Conservation (phyloP, 2,113 vertebrate genomes). For the Eulemur macaco region DNA sequence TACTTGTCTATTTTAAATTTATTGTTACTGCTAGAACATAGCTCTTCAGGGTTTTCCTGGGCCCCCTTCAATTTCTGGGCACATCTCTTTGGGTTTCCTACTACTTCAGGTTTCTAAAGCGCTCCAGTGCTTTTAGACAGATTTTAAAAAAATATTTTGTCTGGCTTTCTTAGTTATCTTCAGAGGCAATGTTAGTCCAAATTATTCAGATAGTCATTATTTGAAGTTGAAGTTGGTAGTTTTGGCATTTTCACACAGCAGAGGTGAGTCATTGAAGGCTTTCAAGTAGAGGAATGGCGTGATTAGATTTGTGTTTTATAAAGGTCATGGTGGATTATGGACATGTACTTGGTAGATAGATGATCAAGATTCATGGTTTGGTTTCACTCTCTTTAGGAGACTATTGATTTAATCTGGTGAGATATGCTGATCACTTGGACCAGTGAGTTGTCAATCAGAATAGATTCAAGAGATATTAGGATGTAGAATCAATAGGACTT, state of each 20-base stretch:
- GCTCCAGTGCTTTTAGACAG: neutral
- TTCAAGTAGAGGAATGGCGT: neutral
- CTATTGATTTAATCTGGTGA: neutral
- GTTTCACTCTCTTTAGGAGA: neutral
- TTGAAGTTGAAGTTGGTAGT: neutral
- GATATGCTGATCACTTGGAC: neutral
- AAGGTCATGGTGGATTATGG: neutral
- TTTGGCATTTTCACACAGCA: neutral
- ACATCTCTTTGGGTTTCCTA: neutral
- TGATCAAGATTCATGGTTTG: neutral
- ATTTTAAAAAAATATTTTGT: neutral
- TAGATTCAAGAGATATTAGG: neutral
- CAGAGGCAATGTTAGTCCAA: neutral
- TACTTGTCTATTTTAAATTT: neutral
- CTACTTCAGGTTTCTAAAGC: neutral
- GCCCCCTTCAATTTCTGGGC: neutral
- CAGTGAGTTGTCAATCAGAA: neutral
- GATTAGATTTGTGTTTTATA: neutral
- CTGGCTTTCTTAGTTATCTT: neutral
- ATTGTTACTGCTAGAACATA: neutral
- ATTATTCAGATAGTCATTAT: neutral
- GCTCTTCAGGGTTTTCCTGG: neutral
- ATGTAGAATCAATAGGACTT: neutral
- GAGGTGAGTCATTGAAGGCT: neutral
- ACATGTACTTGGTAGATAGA: neutral